Conservation (phyloP, 2,888 invertebrate genomes). For the Halictus ligatus region DNA sequence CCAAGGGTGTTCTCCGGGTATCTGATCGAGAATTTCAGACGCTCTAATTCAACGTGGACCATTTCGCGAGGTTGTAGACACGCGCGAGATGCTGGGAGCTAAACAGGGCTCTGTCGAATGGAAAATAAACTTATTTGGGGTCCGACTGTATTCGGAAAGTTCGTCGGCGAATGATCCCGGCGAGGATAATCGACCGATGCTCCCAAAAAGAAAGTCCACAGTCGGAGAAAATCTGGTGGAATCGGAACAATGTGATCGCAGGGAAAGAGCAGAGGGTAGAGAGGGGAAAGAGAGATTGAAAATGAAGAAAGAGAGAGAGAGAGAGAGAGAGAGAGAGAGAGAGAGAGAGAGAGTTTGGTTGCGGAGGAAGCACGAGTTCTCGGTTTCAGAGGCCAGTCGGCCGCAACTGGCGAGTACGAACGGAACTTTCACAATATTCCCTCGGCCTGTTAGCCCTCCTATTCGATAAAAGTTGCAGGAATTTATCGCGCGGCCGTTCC, state of each 20-base stretch:
- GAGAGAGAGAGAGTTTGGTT: constrained; percentile 30
- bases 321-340: constrained; percentile 5
- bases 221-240: constrained; percentile 20
- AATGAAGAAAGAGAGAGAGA: constrained; percentile 14
- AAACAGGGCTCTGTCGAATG: neutral
- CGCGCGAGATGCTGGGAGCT: too few relatives aligned
- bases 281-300: neutral
- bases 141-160: neutral
- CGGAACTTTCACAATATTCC: constrained; percentile 76
- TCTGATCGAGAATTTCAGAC: neutral
- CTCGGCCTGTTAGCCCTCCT: constrained; percentile 73
- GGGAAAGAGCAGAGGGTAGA: neutral
- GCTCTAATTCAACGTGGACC: neutral
- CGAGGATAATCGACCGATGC: constrained; percentile 17
- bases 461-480: constrained; percentile 80
- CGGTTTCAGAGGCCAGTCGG: constrained; percentile 57
- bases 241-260: neutral
- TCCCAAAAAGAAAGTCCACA: constrained; percentile 18
- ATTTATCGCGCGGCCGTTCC: constrained; percentile 78
- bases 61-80: neutral
- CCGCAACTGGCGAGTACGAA: constrained; percentile 48
- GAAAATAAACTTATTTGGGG: neutral
- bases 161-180: neutral
- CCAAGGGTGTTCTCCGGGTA: neutral
- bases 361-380: constrained; percentile 41